Evolutionary conservation across 1,140 invertebrate species (phyloP).

Genomic region (Andrena cerasifolii): DNA sequence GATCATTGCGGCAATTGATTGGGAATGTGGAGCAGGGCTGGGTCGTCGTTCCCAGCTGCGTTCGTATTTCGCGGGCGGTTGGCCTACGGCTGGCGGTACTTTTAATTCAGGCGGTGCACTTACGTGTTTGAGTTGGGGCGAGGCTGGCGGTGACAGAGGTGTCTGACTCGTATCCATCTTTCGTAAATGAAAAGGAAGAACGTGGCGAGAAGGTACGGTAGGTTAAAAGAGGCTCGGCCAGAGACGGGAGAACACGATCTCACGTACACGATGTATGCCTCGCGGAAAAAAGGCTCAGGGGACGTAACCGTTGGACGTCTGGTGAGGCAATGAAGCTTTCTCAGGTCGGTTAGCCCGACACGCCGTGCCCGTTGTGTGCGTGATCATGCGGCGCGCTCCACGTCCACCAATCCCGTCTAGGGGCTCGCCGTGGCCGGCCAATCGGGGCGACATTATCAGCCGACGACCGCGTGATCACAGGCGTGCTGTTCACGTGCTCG

Average conservation of each 20-base stretch:
- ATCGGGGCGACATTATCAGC: slow-evolving; percentile 73
- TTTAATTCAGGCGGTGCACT: slow-evolving; percentile 73
- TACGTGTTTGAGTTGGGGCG: slow-evolving; percentile 83
- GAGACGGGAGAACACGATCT: slow-evolving; percentile 10
- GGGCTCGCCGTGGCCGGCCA: slow-evolving; percentile 81
- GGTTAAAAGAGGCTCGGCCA: slow-evolving; percentile 25
- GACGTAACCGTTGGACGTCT: slow-evolving; percentile 67
- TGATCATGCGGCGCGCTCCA: slow-evolving; percentile 71
- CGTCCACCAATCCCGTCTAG: slow-evolving; percentile 71
- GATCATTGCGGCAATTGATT: background rate
- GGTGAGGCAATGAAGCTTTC: slow-evolving; percentile 75
- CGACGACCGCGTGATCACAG: slow-evolving; percentile 77
- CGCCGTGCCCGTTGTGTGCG: slow-evolving; percentile 58
- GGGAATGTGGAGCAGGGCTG: background rate
- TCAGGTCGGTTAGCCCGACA: slow-evolving; percentile 68
- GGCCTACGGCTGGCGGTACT: slow-evolving; percentile 58
- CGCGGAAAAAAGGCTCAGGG: slow-evolving; percentile 55
- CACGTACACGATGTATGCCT: slow-evolving; percentile 8
- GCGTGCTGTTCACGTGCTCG: slow-evolving; percentile 82
- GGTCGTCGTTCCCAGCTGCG: background rate
- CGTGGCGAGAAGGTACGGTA: background rate
- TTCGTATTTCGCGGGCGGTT: slow-evolving; percentile 71
- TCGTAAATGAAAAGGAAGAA: background rate
- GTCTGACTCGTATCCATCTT: slow-evolving; percentile 68
- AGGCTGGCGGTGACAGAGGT: slow-evolving; percentile 84